phyloP scores from a whole-genome alignment of 2,797 vertebrate species.

The Sebastes alutus region DNA sequence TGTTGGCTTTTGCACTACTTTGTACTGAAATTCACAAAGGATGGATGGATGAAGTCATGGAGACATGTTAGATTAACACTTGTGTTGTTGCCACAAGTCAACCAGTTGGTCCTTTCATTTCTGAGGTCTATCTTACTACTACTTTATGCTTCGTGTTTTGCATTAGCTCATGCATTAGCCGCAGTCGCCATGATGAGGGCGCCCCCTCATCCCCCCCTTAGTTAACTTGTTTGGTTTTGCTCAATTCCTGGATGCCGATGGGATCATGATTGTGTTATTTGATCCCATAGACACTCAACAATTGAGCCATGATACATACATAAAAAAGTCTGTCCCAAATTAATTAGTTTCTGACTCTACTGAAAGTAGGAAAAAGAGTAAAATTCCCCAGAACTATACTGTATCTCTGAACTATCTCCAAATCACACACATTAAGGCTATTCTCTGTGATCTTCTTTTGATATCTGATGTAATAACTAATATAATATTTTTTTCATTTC shows the following conservation, averaged over 20 bases:
- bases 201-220: neutral
- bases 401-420: neutral
- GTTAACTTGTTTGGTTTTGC: neutral
- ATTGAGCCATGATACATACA: neutral
- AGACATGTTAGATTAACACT: too few relatives aligned
- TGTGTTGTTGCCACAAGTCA: too few relatives aligned
- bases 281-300: neutral
- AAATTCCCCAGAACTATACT: neutral
- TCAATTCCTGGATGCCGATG: neutral
- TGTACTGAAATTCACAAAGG: too few relatives aligned
- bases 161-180: too few relatives aligned
- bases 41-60: too few relatives aligned
- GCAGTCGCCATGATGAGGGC: too few relatives aligned
- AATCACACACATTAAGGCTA: neutral
- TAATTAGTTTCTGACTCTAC: neutral
- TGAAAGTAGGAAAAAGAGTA: neutral
- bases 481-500: neutral
- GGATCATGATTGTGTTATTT: neutral
- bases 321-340: neutral
- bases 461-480: neutral
- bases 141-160: too few relatives aligned
- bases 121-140: too few relatives aligned
- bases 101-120: too few relatives aligned
- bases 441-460: neutral
- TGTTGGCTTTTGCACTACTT: too few relatives aligned